Percentiles rank a stretch among this genome's conserved stretches.
phyloP scores from a whole-genome alignment of 2,888 invertebrate genomes.

The Loripinus fragilis region DNA sequence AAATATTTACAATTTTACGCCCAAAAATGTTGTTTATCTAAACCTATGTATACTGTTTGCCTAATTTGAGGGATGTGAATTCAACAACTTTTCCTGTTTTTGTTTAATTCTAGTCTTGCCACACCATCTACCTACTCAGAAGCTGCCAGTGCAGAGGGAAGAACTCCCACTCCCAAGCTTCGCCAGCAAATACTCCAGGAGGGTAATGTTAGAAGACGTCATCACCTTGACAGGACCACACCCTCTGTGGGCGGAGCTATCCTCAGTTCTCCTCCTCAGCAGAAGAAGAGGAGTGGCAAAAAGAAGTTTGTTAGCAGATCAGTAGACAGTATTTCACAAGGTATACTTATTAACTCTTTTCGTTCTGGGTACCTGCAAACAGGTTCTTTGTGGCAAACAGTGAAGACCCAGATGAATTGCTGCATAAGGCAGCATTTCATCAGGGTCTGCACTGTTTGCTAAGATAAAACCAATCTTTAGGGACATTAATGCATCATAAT shows the following conservation, averaged over 20 bases:
- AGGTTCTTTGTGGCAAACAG: too few relatives aligned
- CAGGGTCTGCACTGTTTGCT: too few relatives aligned
- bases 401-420: too few relatives aligned
- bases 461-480: too few relatives aligned
- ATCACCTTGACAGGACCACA: slow-evolving; percentile 81
- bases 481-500: too few relatives aligned
- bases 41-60: too few relatives aligned
- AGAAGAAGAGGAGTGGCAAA: slow-evolving; percentile 47
- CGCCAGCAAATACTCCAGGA: slow-evolving; percentile 45
- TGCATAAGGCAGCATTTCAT: too few relatives aligned
- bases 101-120: slow-evolving; percentile 22
- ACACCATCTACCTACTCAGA: slow-evolving; percentile 39
- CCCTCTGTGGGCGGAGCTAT: slow-evolving; percentile 80
- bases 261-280: slow-evolving; percentile 71
- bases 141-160: slow-evolving; percentile 55
- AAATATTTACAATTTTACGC: too few relatives aligned
- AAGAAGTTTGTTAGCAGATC: slow-evolving; percentile 58
- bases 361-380: too few relatives aligned
- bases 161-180: slow-evolving; percentile 77
- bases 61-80: too few relatives aligned
- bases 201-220: slow-evolving; percentile 60
- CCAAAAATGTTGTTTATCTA: too few relatives aligned
- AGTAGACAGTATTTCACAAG: slow-evolving; percentile 51
- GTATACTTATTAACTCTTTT: slow-evolving; percentile 22
- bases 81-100: too few relatives aligned